Evolutionary conservation across 2,797 vertebrate genomes (phyloP), one percentile per base, ranked within the genome.

Genomic region (Diplodus puntazzo): DNA sequence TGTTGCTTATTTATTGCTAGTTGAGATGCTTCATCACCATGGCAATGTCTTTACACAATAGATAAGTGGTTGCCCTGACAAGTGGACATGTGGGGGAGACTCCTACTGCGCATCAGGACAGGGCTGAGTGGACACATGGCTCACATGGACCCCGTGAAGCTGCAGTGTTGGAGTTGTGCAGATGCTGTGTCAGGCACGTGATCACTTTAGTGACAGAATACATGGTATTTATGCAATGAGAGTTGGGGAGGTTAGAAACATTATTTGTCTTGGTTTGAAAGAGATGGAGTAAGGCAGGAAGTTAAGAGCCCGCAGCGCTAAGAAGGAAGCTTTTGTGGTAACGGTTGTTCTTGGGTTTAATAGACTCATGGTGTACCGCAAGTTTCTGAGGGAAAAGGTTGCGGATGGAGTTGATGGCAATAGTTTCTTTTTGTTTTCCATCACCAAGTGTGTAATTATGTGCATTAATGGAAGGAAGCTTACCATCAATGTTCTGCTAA

Each of bases 1-100:
- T 84, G 90, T 88, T 92, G 86, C 82, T 82, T 93, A 87, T 94
- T 93, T 92, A 94, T 94, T 93, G 77, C 81, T 71, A 70, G 80
- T 80, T 59, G 72, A 88, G 88, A 89, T 84, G 90, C 75, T 80
- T 68, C 73, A 88, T 95, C 93, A 82, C 95, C 94, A 95, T 95
- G 94, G 92, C 70, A 63, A 95, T 85, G 79, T 88, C 87, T 90
- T 90, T 90, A 87, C 83, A 91, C 85, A 92, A 88, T 81, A 87
- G 81, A 88, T 85, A 76, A 89, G 83, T 79, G 81, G 71, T 87
- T 71, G 69, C 54, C 75, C 73, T 75, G 75, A 79, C n/a, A 73
- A 79, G 48, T 73, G 79, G 76, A 78, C 69, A 45, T 83, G 75
- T 85, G 74, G 57, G 73, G 63, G 63, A 13, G 70, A 78, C 70